These are phyloP conservation scores for Aradophagus sp. DNA, from an alignment of 1,140 invertebrate genomes.

Conservation along the genomic window DNA sequence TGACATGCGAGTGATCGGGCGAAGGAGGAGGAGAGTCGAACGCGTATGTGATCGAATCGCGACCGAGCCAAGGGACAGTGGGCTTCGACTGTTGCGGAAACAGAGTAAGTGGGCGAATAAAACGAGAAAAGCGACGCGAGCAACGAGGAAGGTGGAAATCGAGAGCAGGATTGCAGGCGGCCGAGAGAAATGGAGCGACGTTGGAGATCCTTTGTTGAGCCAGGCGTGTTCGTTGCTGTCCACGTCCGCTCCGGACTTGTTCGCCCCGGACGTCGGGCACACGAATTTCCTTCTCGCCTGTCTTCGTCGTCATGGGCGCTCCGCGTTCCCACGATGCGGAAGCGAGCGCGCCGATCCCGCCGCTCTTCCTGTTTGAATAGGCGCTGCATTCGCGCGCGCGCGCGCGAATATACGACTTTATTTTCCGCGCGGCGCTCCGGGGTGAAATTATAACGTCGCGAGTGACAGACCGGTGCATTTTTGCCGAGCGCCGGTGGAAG, in stretches of 20 bases:
- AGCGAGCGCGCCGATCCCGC: slow-evolving; percentile 40
- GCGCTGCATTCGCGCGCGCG: neutral
- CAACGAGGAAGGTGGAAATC: slow-evolving; percentile 47
- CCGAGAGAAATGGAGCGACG: slow-evolving; percentile 61
- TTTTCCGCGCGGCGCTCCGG: neutral
- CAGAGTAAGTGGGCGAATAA: slow-evolving; percentile 14
- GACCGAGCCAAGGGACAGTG: too few relatives aligned
- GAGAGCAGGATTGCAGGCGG: slow-evolving; percentile 32
- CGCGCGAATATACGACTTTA: slow-evolving; percentile 28
- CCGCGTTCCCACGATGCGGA: slow-evolving; percentile 49
- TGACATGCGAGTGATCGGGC: too few relatives aligned
- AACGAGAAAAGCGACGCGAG: slow-evolving; percentile 23
- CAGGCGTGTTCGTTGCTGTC: slow-evolving; percentile 59
- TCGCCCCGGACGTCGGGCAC: slow-evolving; percentile 57
- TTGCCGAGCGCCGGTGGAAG: too few relatives aligned
- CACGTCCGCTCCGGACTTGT: slow-evolving; percentile 58
- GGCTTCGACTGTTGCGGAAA: neutral
- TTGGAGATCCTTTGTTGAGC: slow-evolving; percentile 61
- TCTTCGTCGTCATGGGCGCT: slow-evolving; percentile 22
- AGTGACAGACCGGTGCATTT: too few relatives aligned
- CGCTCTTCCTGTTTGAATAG: slow-evolving; percentile 46
- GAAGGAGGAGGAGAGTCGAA: too few relatives aligned
- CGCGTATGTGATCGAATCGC: too few relatives aligned
- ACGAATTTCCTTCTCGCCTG: slow-evolving; percentile 63
- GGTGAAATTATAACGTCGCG: too few relatives aligned